Conservation (phyloP, 2,113 vertebrate genomes). For the Narcine bancroftii region DNA sequence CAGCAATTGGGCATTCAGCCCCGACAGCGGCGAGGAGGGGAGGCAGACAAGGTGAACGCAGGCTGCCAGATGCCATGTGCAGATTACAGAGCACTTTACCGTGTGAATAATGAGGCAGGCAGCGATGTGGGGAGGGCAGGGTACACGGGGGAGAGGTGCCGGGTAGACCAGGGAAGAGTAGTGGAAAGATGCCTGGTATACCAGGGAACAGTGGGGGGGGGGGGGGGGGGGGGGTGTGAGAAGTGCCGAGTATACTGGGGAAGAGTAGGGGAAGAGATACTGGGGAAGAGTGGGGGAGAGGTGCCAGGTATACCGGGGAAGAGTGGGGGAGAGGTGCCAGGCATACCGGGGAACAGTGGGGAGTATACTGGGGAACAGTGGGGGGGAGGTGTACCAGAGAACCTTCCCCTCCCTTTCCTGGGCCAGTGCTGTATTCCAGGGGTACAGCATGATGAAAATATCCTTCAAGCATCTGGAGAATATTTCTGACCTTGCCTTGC, state of each 20-base stretch:
- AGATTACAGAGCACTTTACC: constrained; percentile 61
- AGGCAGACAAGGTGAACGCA: constrained; percentile 63
- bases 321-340: constrained; percentile 64
- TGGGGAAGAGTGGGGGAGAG: too few relatives aligned
- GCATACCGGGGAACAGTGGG: constrained; percentile 59
- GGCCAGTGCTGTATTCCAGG: constrained; percentile 43
- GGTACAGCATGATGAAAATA: neutral
- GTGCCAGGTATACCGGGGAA: constrained; percentile 60
- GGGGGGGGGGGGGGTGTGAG: constrained; percentile 47
- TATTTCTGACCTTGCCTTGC: neutral
- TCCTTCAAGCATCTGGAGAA: neutral
- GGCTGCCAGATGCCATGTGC: constrained; percentile 58
- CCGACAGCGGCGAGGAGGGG: constrained; percentile 55
- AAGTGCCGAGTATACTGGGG: constrained; percentile 64
- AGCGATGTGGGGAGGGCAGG: constrained; percentile 50
- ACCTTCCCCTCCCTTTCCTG: too few relatives aligned
- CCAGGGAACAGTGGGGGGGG: constrained; percentile 51
- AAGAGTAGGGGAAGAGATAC: too few relatives aligned
- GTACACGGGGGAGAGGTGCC: constrained; percentile 72
- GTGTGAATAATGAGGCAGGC: constrained; percentile 57
- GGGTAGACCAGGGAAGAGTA: constrained; percentile 58
- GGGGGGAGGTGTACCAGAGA: constrained; percentile 45
- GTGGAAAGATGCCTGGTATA: constrained; percentile 67
- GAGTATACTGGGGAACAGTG: constrained; percentile 58
- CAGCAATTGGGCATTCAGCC: constrained; percentile 65